A percentile compares a stretch with the other conserved stretches of the same genome.
These are phyloP conservation scores for Antedon mediterranea DNA, from an alignment of 53 echinoderm and acorn worm species.

Conservation along the genomic window DNA sequence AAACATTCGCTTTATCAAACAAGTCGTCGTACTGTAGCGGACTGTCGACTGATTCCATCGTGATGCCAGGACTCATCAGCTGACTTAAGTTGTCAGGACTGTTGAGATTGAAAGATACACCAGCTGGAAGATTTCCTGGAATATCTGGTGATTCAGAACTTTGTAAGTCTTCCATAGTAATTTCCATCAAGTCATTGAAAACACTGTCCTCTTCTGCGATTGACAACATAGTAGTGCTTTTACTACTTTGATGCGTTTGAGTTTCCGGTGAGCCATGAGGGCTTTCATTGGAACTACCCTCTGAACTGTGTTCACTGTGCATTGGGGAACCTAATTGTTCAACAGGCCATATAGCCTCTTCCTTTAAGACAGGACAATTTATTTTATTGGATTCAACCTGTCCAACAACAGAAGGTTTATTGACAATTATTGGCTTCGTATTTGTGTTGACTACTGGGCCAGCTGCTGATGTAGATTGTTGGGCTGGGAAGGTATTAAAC, in stretches of 20 bases:
- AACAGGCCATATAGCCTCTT: neutral
- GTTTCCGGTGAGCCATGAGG: slow-evolving; percentile 10
- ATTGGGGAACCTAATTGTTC: neutral
- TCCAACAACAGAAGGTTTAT: neutral
- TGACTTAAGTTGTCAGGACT: slow-evolving; percentile 25
- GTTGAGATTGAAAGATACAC: slow-evolving; percentile 40
- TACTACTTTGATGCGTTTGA: too few relatives aligned
- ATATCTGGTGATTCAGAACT: neutral
- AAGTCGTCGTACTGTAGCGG: neutral
- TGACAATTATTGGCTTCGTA: neutral
- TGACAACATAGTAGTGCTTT: neutral
- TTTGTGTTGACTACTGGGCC: neutral
- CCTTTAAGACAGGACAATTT: neutral
- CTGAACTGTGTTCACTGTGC: slow-evolving; percentile 4
- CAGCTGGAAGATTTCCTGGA: neutral
- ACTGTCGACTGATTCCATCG: neutral
- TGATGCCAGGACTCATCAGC: neutral
- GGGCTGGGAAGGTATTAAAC: neutral
- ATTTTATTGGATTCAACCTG: neutral
- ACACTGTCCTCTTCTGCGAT: slow-evolving; percentile 37
- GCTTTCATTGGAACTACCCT: slow-evolving; percentile 18
- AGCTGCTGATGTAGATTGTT: neutral
- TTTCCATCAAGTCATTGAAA: slow-evolving; percentile 45
- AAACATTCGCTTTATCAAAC: neutral
- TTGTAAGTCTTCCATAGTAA: slow-evolving; percentile 37